These are phyloP conservation scores for Patagioenas fasciata DNA, from an alignment of 2,113 vertebrate species.

Conservation along the genomic window DNA sequence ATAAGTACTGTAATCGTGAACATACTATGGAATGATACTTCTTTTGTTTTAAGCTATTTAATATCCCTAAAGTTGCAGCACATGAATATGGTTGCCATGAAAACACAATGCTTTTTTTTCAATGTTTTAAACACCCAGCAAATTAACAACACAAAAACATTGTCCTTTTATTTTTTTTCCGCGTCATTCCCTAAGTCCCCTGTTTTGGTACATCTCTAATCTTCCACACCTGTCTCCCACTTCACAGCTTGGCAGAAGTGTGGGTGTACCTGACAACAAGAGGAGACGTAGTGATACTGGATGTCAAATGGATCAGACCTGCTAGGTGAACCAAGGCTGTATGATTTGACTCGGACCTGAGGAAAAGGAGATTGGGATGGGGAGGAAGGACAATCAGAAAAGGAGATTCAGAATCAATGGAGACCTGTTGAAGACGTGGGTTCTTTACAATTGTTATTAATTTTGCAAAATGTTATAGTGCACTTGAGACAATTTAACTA, in stretches of 20 bases:
- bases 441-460: background rate
- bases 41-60: background rate
- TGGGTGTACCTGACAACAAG: background rate
- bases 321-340: background rate
- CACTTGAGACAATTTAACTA: background rate
- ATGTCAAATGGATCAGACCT: background rate
- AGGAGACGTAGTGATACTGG: background rate
- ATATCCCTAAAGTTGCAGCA: background rate
- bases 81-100: background rate
- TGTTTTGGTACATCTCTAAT: background rate
- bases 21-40: background rate
- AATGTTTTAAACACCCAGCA: background rate
- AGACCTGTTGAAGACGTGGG: background rate
- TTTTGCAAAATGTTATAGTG: background rate
- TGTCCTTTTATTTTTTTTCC: background rate
- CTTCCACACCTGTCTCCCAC: background rate
- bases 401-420: background rate
- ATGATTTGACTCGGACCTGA: background rate
- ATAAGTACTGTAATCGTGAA: background rate
- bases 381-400: background rate
- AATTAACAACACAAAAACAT: background rate
- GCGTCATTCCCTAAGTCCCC: background rate
- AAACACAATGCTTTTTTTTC: background rate
- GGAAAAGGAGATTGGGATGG: background rate
- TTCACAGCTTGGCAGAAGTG: background rate